Conservation (phyloP, 2,888 invertebrate species). For the Temnothorax rugatulus region DNA sequence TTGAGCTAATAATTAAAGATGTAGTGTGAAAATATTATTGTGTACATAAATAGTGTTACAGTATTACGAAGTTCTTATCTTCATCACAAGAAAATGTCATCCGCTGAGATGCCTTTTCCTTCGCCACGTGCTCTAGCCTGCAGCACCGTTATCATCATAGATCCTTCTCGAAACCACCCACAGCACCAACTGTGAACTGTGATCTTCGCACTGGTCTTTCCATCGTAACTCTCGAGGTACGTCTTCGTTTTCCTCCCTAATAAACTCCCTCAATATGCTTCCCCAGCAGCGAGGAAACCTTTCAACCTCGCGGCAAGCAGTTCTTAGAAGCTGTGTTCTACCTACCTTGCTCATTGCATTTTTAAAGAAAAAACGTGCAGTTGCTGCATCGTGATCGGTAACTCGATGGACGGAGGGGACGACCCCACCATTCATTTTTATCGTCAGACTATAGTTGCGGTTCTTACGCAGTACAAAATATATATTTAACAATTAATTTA, state of each 20-base stretch:
- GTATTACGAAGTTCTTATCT: not conserved
- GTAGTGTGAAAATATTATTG: not conserved
- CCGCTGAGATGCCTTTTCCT: not conserved
- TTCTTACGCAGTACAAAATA: not conserved
- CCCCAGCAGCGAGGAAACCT: not conserved
- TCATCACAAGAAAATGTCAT: not conserved
- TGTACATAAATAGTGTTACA: not conserved
- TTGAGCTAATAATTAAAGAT: not conserved
- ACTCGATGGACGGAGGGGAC: not conserved
- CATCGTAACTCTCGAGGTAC: not conserved
- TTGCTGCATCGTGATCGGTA: not conserved
- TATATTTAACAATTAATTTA: not conserved
- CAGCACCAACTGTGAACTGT: not conserved
- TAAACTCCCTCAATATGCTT: not conserved
- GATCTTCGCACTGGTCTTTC: not conserved
- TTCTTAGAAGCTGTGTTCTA: conserved; percentile 9
- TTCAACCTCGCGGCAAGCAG: not conserved
- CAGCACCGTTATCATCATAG: not conserved
- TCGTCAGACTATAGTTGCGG: not conserved
- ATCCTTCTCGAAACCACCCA: not conserved
- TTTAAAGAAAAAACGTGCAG: not conserved
- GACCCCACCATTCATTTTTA: not conserved
- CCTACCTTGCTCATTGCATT: conserved; percentile 1
- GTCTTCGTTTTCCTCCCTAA: not conserved
- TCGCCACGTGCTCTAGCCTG: not conserved